Evolutionary conservation across 2,113 vertebrate species (phyloP), one percentile per base, ranked within the genome.

Genomic region (Halichoeres trimaculatus): DNA sequence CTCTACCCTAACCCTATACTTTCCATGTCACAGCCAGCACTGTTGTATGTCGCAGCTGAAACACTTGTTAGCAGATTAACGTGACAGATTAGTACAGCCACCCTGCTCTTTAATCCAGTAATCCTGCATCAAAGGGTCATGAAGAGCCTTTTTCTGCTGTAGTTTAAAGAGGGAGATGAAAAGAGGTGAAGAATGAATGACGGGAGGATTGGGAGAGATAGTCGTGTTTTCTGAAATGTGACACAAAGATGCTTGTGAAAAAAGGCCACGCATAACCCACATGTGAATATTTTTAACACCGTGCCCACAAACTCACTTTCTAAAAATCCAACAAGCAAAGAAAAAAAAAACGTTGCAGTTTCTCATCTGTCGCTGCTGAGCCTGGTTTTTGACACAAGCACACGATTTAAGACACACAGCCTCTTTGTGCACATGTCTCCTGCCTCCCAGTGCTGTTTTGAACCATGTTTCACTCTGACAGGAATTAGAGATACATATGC

Each of bases 51-150:
- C 85, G 83, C 83, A 61, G 66, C 68, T 60, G 72, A 88, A 90
- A 90, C 81, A 80, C 76, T 87, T 87, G 83, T 85, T 91, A 90
- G 55, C 78, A 90, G 92, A 93, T 91, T 88, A 92, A 90, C 81
- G 74, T 67, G 48, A 53, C 78, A 86, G 83, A 93, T 92, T 87
- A 90, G 69, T 60, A 62, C 77, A 68, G 75, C 68, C 67, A 78
- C 78, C 57, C 78, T 62, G 69, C 82, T 76, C 74, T 86, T 87
- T 90, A 92, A 94, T 93, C 91, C 86, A 73, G 72, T 92, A 92
- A 93, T 89, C 86, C 87, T 70, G 78, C 88, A 91, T 93, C 91
- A 92, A 90, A 93, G 87, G 82, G 85, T 91, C 83, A 86, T 53
- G 65, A 76, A 83, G 86, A 78, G 83, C 19, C 80, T 64, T 81